A percentile compares a stretch with the other conserved stretches of the same genome.
Conservation (phyloP, 2,888 invertebrate species). For the Steromphala cineraria region DNA sequence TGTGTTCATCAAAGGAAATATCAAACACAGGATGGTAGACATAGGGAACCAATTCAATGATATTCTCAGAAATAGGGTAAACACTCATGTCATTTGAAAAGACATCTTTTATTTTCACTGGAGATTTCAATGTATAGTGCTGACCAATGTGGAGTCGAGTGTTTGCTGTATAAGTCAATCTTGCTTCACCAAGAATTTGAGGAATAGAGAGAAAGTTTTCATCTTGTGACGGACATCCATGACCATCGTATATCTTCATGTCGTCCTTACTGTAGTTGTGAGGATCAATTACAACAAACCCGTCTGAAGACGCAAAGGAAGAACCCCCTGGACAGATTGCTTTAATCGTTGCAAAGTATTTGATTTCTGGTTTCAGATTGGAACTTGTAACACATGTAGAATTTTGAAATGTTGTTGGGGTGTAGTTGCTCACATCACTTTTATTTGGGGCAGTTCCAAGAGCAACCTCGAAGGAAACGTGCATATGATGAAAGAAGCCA, state of each 20-base stretch:
- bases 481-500: constrained; percentile 31
- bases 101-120: too few relatives aligned
- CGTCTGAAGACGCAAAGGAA: constrained; percentile 21
- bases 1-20: too few relatives aligned
- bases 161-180: background rate
- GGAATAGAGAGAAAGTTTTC: background rate
- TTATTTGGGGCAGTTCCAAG: constrained; percentile 12
- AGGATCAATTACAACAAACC: constrained; percentile 20
- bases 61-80: too few relatives aligned
- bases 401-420: background rate
- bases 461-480: constrained; percentile 26
- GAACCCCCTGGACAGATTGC: constrained; percentile 25
- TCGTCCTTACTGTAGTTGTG: background rate
- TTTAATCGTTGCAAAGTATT: constrained; percentile 22
- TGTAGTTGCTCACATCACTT: constrained; percentile 18
- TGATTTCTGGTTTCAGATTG: background rate
- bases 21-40: too few relatives aligned
- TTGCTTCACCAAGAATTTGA: background rate
- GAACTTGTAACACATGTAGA: background rate
- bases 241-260: background rate
- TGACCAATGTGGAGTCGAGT: background rate
- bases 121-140: background rate
- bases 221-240: background rate
- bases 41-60: too few relatives aligned
- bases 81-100: too few relatives aligned